Base-by-base conservation (phyloP, 2,888 invertebrate species). In the Chironomus tentans region DNA sequence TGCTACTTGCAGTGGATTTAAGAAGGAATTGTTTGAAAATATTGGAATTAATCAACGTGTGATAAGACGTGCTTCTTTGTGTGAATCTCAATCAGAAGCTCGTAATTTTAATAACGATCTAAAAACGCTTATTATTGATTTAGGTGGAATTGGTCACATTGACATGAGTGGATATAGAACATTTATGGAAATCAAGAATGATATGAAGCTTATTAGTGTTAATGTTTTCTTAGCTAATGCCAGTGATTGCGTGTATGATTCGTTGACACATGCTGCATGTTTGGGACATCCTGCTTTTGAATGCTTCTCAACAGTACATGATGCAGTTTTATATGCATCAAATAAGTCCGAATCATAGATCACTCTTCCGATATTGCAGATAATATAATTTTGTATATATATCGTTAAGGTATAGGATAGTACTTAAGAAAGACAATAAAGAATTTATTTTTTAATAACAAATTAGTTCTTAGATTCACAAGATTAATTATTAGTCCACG, bases 161-260 rank as follows among this genome's bases (percentile, higher is more conserved):
- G 91, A 91, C 82, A 87, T 89, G 0, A 87, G 88, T 7, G 90
- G 90, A 1, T 87, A 89, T n/a, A 82, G 83, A 2, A 84, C 85
- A 13, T 79, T 90, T 22, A 86, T 85, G 76, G 82, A 85, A 7
- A 80, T 89, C 7, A 84, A 84, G 76, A 84, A 86, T 72, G 88
- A 87, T 78, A 86, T 87, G 78, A 80, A 84, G 13, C 82, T 85
- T 77, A 84, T 88, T 47, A 85, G 86, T 75, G 84, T 88, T 72
- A 83, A 86, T 1, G 80, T 89, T 69, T 87, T 86, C 77, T 81
- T 90, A 46, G 86, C 88, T 12, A 85, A 84, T 70, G 87, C 88
- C 77, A 83, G 86, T 73, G 86, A 87, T 84, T 83, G 81, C 7
- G 82, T 83, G 3, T 83, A 84, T 77, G 82, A 83, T 77, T 81